phyloP scores from a whole-genome alignment of 2,113 vertebrate species.

The Nestor notabilis region DNA sequence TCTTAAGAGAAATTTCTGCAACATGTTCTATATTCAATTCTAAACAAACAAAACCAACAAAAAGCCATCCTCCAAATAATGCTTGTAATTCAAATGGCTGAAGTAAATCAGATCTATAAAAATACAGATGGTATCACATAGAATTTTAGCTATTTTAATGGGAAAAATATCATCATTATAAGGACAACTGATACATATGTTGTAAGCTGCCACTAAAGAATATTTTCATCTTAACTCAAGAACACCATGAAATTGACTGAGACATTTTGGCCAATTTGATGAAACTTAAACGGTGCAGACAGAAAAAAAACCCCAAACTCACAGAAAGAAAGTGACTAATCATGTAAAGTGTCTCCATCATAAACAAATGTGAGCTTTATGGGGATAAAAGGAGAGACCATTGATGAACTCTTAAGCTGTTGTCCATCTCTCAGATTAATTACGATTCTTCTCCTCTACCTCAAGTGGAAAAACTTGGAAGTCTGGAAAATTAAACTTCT shows the following conservation, averaged over 20 bases:
- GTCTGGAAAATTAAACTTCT: neutral
- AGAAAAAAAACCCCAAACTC: neutral
- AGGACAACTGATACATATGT: neutral
- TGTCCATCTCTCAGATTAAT: neutral
- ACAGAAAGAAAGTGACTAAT: neutral
- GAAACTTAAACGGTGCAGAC: neutral
- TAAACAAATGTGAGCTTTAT: neutral
- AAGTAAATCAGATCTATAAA: neutral
- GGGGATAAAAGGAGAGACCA: neutral
- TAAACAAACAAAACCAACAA: neutral
- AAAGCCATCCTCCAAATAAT: neutral
- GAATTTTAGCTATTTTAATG: neutral
- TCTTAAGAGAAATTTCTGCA: neutral
- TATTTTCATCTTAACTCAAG: neutral
- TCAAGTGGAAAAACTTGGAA: neutral
- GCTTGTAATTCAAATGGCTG: neutral
- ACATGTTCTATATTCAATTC: neutral
- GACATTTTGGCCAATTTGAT: neutral
- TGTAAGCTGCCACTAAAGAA: neutral
- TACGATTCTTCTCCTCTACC: neutral
- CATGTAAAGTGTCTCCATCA: neutral
- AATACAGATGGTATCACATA: neutral
- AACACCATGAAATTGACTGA: neutral
- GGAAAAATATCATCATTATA: neutral
- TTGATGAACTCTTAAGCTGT: neutral